Percentiles rank a stretch among this genome's conserved stretches.
Evolutionary conservation across 2,113 vertebrate species (phyloP).

Genomic region (Sakesphorus luctuosus): DNA sequence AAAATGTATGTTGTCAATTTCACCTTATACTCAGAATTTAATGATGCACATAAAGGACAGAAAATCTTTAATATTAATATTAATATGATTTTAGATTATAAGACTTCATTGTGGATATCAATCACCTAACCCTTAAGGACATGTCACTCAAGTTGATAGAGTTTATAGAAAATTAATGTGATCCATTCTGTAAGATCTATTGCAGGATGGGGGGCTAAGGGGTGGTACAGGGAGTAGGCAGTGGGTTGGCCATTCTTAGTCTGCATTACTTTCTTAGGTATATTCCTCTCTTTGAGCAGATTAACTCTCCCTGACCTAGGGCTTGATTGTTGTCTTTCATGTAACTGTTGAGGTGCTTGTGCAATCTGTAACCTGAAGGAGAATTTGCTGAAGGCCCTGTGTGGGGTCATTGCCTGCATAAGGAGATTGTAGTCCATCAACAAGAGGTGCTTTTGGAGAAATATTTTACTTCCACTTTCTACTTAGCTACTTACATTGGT

Average conservation of each 20-base stretch:
- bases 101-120: conserved; percentile 82
- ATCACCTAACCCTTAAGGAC: conserved; percentile 83
- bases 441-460: not conserved
- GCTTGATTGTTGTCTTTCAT: not conserved
- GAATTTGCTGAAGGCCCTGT: not conserved
- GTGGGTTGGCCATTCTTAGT: not conserved
- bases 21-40: conserved; percentile 81
- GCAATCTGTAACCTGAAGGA: not conserved
- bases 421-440: conserved; percentile 16
- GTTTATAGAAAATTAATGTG: conserved; percentile 83
- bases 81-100: conserved; percentile 86
- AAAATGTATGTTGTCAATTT: conserved; percentile 86
- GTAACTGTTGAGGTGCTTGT: not conserved
- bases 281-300: not conserved
- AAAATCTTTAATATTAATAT: conserved; percentile 89
- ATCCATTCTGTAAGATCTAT: conserved; percentile 76
- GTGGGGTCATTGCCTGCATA: not conserved
- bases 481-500: not conserved
- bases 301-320: not conserved
- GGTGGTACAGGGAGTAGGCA: not conserved
- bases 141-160: conserved; percentile 80
- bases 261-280: not conserved
- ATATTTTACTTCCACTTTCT: conserved; percentile 5
- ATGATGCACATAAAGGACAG: conserved; percentile 82
- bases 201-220: not conserved